phyloP scores from a whole-genome alignment of 2,888 invertebrate species.

The Chloromyia formosa region DNA sequence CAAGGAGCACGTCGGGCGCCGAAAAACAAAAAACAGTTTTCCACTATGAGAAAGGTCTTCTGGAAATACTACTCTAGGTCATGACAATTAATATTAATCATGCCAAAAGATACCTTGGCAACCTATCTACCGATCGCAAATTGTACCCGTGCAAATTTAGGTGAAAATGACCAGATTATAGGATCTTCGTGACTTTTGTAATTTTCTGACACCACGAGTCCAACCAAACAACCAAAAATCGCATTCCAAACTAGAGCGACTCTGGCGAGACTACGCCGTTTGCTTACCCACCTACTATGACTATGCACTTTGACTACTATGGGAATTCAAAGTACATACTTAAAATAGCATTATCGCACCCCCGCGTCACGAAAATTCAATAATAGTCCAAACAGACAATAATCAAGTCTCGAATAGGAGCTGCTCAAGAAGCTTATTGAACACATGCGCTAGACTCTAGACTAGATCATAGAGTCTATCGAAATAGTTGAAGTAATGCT shows the following conservation, averaged over 20 bases:
- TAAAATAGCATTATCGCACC: conserved; percentile 30
- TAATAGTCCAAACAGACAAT: conserved; percentile 1
- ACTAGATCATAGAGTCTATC: no score
- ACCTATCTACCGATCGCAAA: background rate
- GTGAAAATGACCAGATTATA: background rate
- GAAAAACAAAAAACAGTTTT: background rate
- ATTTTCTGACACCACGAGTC: background rate
- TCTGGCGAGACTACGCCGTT: no score
- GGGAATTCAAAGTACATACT: background rate
- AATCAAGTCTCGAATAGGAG: background rate
- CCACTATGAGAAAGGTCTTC: background rate
- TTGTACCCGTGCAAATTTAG: background rate
- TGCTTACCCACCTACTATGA: no score
- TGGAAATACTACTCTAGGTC: background rate
- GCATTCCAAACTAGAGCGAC: no score
- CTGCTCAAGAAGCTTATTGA: background rate
- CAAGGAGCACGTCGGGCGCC: no score
- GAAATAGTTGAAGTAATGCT: no score
- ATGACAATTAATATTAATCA: background rate
- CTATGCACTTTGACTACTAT: background rate
- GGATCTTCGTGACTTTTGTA: background rate
- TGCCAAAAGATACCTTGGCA: background rate
- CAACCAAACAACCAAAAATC: background rate
- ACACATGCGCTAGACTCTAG: background rate
- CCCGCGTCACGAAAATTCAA: conserved; percentile 23